These are phyloP conservation scores for Prietella phreatophila DNA, from an alignment of 2,113 vertebrate species.

Conservation along the genomic window DNA sequence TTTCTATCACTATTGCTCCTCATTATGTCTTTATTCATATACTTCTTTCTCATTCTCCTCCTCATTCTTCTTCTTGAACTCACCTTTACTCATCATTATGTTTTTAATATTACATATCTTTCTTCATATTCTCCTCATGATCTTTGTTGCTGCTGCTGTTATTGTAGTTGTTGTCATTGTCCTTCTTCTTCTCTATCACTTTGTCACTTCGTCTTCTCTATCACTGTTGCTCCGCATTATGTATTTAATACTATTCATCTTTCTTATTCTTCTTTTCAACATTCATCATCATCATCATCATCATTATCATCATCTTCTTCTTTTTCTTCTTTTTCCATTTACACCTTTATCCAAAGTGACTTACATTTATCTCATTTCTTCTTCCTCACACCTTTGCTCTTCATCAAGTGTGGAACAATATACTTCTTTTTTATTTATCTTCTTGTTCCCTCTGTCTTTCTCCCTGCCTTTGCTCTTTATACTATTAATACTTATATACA, in stretches of 20 bases:
- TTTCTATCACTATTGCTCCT: background rate
- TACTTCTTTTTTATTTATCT: conserved; percentile 37
- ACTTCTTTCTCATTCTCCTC: background rate
- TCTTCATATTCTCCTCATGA: background rate
- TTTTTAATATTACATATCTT: background rate
- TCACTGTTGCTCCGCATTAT: background rate
- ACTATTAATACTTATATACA: conserved; percentile 80
- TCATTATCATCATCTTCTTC: background rate
- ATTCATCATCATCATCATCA: background rate
- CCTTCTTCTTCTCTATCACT: conserved; percentile 62
- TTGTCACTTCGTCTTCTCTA: background rate
- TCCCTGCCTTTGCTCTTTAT: conserved; percentile 64
- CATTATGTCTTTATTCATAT: background rate
- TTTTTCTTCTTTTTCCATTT: too few species aligned
- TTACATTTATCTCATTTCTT: background rate
- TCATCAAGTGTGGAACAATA: background rate
- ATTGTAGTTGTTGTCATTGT: background rate
- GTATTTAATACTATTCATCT: background rate
- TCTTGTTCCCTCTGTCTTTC: conserved; percentile 55
- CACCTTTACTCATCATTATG: background rate
- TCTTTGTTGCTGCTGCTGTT: background rate
- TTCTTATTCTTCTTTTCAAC: background rate
- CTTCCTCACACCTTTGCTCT: background rate
- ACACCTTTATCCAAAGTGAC: too few species aligned
- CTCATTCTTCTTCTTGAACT: background rate